Evolutionary conservation across 2,113 vertebrate genomes (phyloP).

Genomic region (Scatophagus argus): DNA sequence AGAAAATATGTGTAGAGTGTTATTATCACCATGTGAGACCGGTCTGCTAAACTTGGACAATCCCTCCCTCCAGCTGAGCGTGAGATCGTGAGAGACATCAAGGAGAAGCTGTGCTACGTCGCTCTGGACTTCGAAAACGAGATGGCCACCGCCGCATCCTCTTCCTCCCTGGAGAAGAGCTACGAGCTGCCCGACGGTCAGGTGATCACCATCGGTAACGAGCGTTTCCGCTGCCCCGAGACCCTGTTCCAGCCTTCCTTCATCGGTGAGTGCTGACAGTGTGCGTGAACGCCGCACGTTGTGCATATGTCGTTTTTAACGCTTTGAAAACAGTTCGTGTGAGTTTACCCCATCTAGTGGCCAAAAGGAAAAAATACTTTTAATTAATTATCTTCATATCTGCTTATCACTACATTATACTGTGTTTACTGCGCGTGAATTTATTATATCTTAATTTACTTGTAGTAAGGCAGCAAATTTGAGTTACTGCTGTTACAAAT

Average conservation of each 20-base stretch:
- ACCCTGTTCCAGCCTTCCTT: constrained; percentile 99
- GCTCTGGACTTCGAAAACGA: constrained; percentile 98
- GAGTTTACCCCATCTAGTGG: neutral
- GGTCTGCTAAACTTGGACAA: constrained; percentile 12
- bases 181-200: constrained; percentile 98
- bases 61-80: constrained; percentile 87
- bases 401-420: no score
- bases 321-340: neutral
- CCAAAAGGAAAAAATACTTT: no score
- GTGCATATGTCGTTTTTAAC: neutral
- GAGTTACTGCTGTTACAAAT: no score
- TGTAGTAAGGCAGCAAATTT: no score
- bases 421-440: no score
- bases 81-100: constrained; percentile 98
- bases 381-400: no score
- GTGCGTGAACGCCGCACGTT: neutral
- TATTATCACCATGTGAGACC: neutral
- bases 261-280: constrained; percentile 87
- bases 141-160: constrained; percentile 98
- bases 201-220: constrained; percentile 99
- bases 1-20: no score
- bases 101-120: constrained; percentile 98
- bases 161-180: constrained; percentile 98
- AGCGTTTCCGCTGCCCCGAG: constrained; percentile 98
- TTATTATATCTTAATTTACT: no score